Percentiles rank a stretch among this genome's conserved stretches.
Evolutionary conservation across 2,888 invertebrate genomes (phyloP).

Genomic region (Corbicula japonica): DNA sequence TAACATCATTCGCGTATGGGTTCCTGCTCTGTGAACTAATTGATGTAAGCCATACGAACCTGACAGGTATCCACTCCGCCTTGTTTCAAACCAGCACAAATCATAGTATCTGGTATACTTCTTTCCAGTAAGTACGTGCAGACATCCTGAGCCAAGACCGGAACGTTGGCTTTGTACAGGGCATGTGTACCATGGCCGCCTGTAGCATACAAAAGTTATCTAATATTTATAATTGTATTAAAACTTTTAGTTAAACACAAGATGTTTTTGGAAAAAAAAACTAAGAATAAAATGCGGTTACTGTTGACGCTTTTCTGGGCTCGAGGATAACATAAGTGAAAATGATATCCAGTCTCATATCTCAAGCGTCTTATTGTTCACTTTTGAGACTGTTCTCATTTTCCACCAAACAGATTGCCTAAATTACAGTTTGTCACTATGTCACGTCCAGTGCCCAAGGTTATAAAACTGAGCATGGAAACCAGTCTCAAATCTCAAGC

Average conservation of each 20-base stretch:
- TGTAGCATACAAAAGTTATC: constrained; percentile 31
- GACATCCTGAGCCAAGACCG: constrained; percentile 69
- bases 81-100: constrained; percentile 76
- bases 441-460: too few relatives aligned
- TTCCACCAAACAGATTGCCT: too few relatives aligned
- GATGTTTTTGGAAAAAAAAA: too few relatives aligned
- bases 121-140: constrained; percentile 75
- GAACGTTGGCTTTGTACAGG: constrained; percentile 75
- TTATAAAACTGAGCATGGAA: too few relatives aligned
- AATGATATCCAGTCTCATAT: too few relatives aligned
- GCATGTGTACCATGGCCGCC: constrained; percentile 75
- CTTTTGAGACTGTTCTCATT: too few relatives aligned
- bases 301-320: too few relatives aligned
- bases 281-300: too few relatives aligned
- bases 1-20: neutral
- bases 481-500: too few relatives aligned
- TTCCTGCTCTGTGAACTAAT: neutral
- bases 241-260: neutral
- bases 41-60: constrained; percentile 48
- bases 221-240: neutral
- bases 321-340: too few relatives aligned
- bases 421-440: too few relatives aligned
- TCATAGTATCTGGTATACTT: constrained; percentile 68
- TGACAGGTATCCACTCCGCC: constrained; percentile 79
- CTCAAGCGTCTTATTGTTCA: too few relatives aligned